Conservation (phyloP, 2,888 invertebrate species). For the Eutolmus rufibarbis region DNA sequence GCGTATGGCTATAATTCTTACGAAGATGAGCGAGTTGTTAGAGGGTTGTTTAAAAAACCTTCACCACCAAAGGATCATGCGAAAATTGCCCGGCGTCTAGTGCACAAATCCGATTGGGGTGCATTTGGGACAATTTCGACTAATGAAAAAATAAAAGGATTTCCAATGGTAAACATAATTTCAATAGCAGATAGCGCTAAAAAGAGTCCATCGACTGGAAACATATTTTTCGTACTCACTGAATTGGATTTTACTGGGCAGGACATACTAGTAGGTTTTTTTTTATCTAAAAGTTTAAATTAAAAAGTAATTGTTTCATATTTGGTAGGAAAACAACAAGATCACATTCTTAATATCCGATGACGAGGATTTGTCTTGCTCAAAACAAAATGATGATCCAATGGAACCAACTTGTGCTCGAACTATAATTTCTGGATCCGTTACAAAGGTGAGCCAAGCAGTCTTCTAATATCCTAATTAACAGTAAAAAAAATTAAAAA, state of each 20-base stretch:
- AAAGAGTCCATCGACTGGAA: constrained; percentile 56
- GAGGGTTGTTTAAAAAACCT: constrained; percentile 50
- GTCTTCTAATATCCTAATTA: background rate
- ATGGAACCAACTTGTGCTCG: constrained; percentile 61
- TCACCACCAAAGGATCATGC: constrained; percentile 55
- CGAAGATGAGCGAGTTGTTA: constrained; percentile 54
- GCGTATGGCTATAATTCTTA: background rate
- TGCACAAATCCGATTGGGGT: constrained; percentile 60
- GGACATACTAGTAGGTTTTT: constrained; percentile 51
- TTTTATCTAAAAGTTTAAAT: background rate
- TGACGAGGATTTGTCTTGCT: constrained; percentile 58
- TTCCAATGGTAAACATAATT: constrained; percentile 62
- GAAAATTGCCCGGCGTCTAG: constrained; percentile 57
- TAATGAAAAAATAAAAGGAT: constrained; percentile 53
- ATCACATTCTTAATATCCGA: constrained; percentile 57
- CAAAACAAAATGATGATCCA: constrained; percentile 55
- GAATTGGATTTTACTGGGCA: constrained; percentile 61
- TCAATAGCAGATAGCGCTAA: constrained; percentile 58
- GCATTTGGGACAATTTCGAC: constrained; percentile 60
- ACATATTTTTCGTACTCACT: constrained; percentile 59
- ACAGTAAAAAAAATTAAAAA: no score
- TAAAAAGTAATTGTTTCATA: constrained; percentile 35
- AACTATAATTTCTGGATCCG: constrained; percentile 44
- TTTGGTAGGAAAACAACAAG: constrained; percentile 55
- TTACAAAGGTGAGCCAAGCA: constrained; percentile 18